Evolutionary conservation across 1,140 invertebrate species (phyloP).

Genomic region (Zaprionus nigranus): DNA sequence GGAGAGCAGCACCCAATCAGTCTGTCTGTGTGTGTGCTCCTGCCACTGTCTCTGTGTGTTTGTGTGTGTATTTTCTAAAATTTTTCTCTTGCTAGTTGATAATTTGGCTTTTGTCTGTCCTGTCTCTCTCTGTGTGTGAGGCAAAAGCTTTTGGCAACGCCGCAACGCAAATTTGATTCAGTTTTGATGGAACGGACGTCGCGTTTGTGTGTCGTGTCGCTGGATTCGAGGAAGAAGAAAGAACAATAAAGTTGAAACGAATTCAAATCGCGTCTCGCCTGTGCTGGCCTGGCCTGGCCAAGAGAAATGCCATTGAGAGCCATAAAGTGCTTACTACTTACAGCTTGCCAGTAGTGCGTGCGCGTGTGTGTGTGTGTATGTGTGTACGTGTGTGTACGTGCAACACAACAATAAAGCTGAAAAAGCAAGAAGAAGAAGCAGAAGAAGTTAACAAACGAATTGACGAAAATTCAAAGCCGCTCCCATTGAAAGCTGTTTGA

Average conservation of each 20-base stretch:
- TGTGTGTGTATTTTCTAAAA: conserved; percentile 10
- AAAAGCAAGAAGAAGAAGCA: neutral
- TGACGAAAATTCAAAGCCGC: conserved; percentile 41
- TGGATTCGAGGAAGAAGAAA: conserved; percentile 9
- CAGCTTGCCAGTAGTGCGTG: neutral
- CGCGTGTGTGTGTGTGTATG: conserved; percentile 7
- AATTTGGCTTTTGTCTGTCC: conserved; percentile 2
- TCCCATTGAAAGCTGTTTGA: conserved; percentile 27
- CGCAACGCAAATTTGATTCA: conserved; percentile 53
- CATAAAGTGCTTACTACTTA: conserved; percentile 18
- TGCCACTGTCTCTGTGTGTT: neutral
- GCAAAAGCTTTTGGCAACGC: conserved; percentile 49
- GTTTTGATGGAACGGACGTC: conserved; percentile 49
- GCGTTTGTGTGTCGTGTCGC: conserved; percentile 47
- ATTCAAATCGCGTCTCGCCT: conserved; percentile 23
- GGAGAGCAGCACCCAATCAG: conserved; percentile 1
- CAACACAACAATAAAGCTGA: conserved; percentile 37
- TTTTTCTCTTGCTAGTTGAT: conserved; percentile 4
- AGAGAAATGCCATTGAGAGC: conserved; percentile 28
- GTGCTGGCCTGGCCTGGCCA: neutral
- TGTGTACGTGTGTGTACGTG: conserved; percentile 28
- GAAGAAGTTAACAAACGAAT: conserved; percentile 24
- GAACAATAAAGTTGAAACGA: neutral
- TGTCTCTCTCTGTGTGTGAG: conserved; percentile 12
- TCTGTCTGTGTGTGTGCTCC: conserved; percentile 2